Evolutionary conservation across 2,888 invertebrate species (phyloP), one percentile per base, ranked within the genome.

Genomic region (Nycteola revayana): DNA sequence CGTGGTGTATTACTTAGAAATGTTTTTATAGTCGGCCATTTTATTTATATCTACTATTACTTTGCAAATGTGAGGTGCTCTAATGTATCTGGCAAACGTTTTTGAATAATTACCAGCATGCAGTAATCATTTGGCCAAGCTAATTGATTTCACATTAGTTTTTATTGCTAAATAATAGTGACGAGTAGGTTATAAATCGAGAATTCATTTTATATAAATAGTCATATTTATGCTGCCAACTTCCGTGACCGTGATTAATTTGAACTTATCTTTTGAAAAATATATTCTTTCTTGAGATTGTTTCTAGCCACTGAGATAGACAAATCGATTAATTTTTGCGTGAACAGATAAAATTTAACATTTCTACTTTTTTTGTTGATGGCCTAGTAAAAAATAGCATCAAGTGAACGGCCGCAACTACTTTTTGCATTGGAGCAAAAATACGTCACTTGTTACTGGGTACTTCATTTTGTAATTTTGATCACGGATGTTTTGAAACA

Each of bases 381-480:
- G 25, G 28, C 35, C 27, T 40, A 40, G 25, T 39, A 63, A 56
- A 49, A 60, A 61, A 74, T 73, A 60, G 63, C 70, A 79, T 78
- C 63, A 65, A 68, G 71, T 56, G 46, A 28, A 66, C 51, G 62
- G 42, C 59, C 57, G 60, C 59, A 64, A 55, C 55, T 63, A 71
- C 65, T 74, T 75, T 82, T 83, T 77, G 77, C 81, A 81, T 64
- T 58, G 55, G 50, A 79, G 83, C 76, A 83, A 76, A 74, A 76
- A 75, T 79, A 66, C 71, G 69, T 75, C 69, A 75, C 68, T n/a
- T n/a, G n/a, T n/a, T 2, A 14, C 14, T 14, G 14, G n/a, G n/a
- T n/a, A n/a, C n/a, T n/a, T n/a, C n/a, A n/a, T n/a, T n/a, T 82
- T 74, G 78, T 77, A 82, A 86, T 86, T 81, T 75, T 59, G 70